Evolutionary conservation across 2,888 invertebrate species (phyloP), one percentile per base, ranked within the genome.

Genomic region (Polydrusus cervinus): DNA sequence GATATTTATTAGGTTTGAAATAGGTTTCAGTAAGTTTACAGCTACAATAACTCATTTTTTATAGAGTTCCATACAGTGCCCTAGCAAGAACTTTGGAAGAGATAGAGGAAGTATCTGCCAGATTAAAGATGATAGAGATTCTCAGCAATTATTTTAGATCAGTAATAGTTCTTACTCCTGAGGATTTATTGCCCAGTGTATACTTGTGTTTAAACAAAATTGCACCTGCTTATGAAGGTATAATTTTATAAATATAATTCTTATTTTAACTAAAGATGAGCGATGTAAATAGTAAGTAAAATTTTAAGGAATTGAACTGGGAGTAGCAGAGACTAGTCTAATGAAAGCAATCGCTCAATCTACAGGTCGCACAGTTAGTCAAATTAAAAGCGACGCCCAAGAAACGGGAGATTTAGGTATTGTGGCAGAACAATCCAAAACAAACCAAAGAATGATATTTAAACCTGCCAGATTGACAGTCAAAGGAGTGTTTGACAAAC

Each of bases 191-290:
- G 70, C 92, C 95, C 0, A 96, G 96, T 81, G 91, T 99, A 16
- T 99, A 99, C 87, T 88, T 99, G 79, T 97, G 97, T 83, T 90
- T 99, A n/a, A 99, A 99, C 87, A 94, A 95, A 87, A 88, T 99
- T 55, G 98, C 97, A 0, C 99, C 99, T 0, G 96, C 98, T 0
- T 98, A 98, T 86, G 96, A 97, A 87, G 98, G 97, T 81, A n/a
- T n/a, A 25, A 5, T 25, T 25, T 25, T 25, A 3, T 25, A 25
- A 25, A 25, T 25, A 25, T 3, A 25, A 5, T 25, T 25, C 5
- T 25, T 25, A 25, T 25, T 25, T 3, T 5, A 25, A 1, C 25
- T 25, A 25, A 25, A 25, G n/a, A n/a, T n/a, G n/a, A n/a, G n/a
- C n/a, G n/a, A n/a, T n/a, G n/a, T n/a, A n/a, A n/a, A n/a, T n/a